Base-by-base conservation (phyloP, 2,888 invertebrate species). In the Calliphora vomitoria region DNA sequence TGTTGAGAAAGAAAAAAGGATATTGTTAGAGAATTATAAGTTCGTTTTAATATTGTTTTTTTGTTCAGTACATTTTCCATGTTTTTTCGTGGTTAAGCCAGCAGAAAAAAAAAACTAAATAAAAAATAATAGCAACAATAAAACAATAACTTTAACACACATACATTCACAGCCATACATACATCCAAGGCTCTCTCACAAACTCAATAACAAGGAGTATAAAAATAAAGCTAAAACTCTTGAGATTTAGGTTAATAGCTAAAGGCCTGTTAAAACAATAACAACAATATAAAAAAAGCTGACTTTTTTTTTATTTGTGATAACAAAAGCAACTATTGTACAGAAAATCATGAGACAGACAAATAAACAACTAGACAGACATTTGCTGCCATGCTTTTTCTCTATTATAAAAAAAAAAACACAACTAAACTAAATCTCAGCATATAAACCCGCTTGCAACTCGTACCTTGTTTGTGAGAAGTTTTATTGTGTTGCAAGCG, bases 241-340 rank as follows among this genome's bases (percentile, higher is more conserved):
- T 83, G 91, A 90, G 91, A 92, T 91, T 91, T 91, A 90, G 92
- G 92, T 92, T 92, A 92, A 91, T 90, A 91, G 92, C 92, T 91
- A 89, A 83, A 85, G 85, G 82, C 75, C 71, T 84, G 78, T 44
- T 78, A 82, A 81, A 88, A 87, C 87, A 87, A 72, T 66, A 68
- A 68, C 71, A 82, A 25, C 31, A n/a, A 75, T 31, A 69, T 10
- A 60, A 76, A 68, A 47, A 74, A 8, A n/a, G 4, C 13, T 15
- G 13, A 8, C 11, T 55, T 8, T 20, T 15, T 62, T 20, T 41
- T 15, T n/a, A n/a, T n/a, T n/a, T 35, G 6, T 15, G 15, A 25
- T 25, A 25, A 25, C 25, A 25, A 25, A 25, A 25, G 25, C 25
- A 38, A 11, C n/a, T 68, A 62, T 25, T 60, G 20, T 20, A 68